These are phyloP conservation scores for Noturus placidus DNA, from an alignment of 2,113 vertebrate genomes.

Conservation along the genomic window DNA sequence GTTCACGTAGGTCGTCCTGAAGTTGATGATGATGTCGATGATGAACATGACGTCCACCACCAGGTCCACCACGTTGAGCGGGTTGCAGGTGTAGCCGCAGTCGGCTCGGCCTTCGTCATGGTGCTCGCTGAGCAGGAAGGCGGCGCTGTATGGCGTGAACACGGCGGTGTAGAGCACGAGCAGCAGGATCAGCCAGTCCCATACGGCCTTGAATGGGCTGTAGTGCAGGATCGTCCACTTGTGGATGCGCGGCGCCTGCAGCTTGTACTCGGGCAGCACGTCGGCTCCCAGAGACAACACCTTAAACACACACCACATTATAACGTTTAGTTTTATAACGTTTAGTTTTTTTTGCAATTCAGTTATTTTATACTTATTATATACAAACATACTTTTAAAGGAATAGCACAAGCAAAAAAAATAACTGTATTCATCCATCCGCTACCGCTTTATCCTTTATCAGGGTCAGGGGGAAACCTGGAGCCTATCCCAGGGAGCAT, in stretches of 20 bases:
- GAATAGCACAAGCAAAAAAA: neutral
- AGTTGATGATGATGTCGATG: conserved; percentile 97
- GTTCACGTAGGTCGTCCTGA: conserved; percentile 98
- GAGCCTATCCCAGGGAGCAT: too few species aligned
- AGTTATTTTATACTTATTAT: neutral
- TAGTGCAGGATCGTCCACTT: conserved; percentile 97
- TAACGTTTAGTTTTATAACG: neutral
- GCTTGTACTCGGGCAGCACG: conserved; percentile 94
- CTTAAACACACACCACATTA: conserved; percentile 60
- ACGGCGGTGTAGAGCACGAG: conserved; percentile 97
- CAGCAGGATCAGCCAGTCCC: conserved; percentile 98
- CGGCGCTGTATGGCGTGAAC: conserved; percentile 95
- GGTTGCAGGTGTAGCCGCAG: conserved; percentile 92
- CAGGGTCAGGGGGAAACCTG: too few species aligned
- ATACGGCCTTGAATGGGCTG: conserved; percentile 97
- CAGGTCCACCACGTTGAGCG: conserved; percentile 94
- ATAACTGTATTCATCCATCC: too few species aligned
- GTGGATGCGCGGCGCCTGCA: conserved; percentile 93
- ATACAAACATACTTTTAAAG: neutral
- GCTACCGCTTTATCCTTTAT: too few species aligned
- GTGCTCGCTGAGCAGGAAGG: conserved; percentile 92
- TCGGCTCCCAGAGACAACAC: conserved; percentile 94
- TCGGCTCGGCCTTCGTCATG: conserved; percentile 81
- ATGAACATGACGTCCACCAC: conserved; percentile 99
- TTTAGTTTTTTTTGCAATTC: neutral